These are phyloP conservation scores for Leptinotarsa peninsularis DNA, from an alignment of 2,888 invertebrate species.

Conservation along the genomic window DNA sequence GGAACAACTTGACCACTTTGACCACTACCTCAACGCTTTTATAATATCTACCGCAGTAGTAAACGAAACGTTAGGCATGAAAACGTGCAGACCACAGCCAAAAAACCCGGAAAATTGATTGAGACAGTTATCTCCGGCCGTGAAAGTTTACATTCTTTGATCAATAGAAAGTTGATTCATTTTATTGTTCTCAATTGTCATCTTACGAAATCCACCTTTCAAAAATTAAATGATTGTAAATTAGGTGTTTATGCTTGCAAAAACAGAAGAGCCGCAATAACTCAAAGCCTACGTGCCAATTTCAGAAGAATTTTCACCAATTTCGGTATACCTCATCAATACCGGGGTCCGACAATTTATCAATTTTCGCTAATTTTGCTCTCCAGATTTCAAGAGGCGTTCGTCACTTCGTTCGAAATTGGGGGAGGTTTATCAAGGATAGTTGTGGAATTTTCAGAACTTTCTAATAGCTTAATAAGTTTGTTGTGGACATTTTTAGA, in stretches of 20 bases:
- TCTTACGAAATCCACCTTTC: not conserved
- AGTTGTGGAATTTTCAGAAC: constrained; percentile 50
- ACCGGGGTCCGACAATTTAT: constrained; percentile 49
- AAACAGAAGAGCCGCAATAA: constrained; percentile 52
- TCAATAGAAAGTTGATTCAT: too few species aligned
- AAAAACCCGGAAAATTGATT: too few species aligned
- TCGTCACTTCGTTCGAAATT: constrained; percentile 59
- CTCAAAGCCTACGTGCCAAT: constrained; percentile 32
- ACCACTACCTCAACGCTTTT: too few species aligned
- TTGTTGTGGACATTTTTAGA: constrained; percentile 71
- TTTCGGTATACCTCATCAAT: constrained; percentile 48
- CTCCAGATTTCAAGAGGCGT: constrained; percentile 58
- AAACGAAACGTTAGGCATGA: too few species aligned
- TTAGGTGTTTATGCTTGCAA: constrained; percentile 57
- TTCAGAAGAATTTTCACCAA: constrained; percentile 29
- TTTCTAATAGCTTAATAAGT: constrained; percentile 64
- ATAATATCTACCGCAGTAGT: too few species aligned
- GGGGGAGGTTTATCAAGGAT: constrained; percentile 52
- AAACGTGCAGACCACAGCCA: too few species aligned
- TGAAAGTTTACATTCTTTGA: too few species aligned
- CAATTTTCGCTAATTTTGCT: constrained; percentile 51
- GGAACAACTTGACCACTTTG: too few species aligned
- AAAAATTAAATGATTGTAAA: not conserved
- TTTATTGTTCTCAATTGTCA: too few species aligned
- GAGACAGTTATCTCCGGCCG: too few species aligned